phyloP scores from a whole-genome alignment of 2,888 invertebrate genomes.

The Odontocerum albicorne region DNA sequence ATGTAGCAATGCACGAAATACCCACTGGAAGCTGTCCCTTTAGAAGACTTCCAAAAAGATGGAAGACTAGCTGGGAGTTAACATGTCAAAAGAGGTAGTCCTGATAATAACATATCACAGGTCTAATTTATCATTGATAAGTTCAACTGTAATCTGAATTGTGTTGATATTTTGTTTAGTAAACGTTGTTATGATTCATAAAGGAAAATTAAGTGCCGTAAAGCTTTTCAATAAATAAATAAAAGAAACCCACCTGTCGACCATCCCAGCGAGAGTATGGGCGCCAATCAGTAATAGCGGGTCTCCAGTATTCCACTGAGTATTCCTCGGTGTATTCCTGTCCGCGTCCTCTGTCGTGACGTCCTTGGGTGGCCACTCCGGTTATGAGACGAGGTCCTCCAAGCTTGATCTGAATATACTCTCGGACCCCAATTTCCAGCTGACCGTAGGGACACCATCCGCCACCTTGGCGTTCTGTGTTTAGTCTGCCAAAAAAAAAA shows the following conservation, averaged over 20 bases:
- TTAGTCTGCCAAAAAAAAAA: conserved; percentile 56
- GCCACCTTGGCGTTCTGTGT: conserved; percentile 69
- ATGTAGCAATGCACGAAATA: no score
- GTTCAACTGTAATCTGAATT: no score
- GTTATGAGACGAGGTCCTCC: conserved; percentile 64
- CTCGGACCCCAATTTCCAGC: conserved; percentile 64
- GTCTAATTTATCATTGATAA: no score
- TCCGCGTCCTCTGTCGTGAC: conserved; percentile 72
- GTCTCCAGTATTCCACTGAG: conserved; percentile 68
- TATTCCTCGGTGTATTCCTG: conserved; percentile 75
- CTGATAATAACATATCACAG: no score
- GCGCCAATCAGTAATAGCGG: conserved; percentile 62
- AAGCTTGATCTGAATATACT: conserved; percentile 68
- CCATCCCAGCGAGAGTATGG: conserved; percentile 67
- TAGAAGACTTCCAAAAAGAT: no score
- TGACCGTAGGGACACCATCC: conserved; percentile 77
- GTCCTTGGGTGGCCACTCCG: conserved; percentile 76
- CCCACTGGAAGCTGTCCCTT: no score
- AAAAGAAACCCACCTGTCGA: conserved; percentile 61
- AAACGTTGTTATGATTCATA: no score
- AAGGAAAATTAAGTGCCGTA: no score
- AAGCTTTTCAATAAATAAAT: no score
- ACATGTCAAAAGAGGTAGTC: no score
- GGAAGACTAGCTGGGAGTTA: no score
- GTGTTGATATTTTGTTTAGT: no score